Evolutionary conservation across 2,888 invertebrate genomes (phyloP).

Genomic region (Stenodera caucasica): DNA sequence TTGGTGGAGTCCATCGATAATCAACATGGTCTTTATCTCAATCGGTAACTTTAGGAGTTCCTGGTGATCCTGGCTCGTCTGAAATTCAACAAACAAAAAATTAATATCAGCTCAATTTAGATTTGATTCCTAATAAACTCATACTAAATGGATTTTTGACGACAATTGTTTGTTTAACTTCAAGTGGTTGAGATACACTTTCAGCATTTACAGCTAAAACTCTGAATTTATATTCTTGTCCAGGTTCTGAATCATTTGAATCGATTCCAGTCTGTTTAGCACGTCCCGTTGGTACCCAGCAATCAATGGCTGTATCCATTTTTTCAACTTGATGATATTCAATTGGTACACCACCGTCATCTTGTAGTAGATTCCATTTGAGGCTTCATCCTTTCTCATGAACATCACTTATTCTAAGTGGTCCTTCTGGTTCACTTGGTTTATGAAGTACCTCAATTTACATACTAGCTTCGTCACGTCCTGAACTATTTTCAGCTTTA

Average conservation of each 20-base stretch:
- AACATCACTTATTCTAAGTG: slow-evolving; percentile 86
- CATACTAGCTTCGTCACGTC: slow-evolving; percentile 84
- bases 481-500: slow-evolving; percentile 88
- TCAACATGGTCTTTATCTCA: slow-evolving; percentile 97
- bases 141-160: slow-evolving; percentile 98
- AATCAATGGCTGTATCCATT: slow-evolving; percentile 77
- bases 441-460: slow-evolving; percentile 83
- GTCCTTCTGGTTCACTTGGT: slow-evolving; percentile 92
- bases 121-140: slow-evolving; percentile 2
- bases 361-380: slow-evolving; percentile 94
- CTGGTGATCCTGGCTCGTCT: slow-evolving; percentile 92
- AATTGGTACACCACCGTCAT: slow-evolving; percentile 91
- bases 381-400: slow-evolving; percentile 95
- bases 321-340: slow-evolving; percentile 95
- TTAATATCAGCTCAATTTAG: slow-evolving; percentile 1
- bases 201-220: slow-evolving; percentile 96
- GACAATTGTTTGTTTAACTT: slow-evolving; percentile 84
- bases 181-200: slow-evolving; percentile 93
- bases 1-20: slow-evolving; percentile 88
- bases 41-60: slow-evolving; percentile 86
- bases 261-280: slow-evolving; percentile 85
- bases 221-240: slow-evolving; percentile 98
- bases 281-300: slow-evolving; percentile 68
- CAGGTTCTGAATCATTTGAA: slow-evolving; percentile 89
- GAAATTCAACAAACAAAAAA: slow-evolving; percentile 32